These are phyloP conservation scores for Loxodonta africana DNA, from an alignment of 2,113 vertebrate genomes.

Conservation along the genomic window DNA sequence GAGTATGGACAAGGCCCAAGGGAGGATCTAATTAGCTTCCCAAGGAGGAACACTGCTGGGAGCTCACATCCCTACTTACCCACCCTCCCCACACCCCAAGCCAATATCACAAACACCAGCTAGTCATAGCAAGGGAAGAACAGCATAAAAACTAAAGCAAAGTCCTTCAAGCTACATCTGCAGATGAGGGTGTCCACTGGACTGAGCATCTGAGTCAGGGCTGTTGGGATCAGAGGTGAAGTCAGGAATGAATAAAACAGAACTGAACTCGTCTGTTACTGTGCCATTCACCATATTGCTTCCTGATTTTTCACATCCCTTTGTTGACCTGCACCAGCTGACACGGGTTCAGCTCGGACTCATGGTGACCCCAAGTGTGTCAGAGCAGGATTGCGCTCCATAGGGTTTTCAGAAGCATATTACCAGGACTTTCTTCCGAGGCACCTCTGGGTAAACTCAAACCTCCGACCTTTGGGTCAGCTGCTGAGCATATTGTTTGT, in stretches of 20 bases:
- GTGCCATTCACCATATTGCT: fast-evolving
- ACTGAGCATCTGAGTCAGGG: background rate
- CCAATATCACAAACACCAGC: background rate
- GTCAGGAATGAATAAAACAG: fast-evolving
- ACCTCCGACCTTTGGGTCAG: no score
- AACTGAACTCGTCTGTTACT: fast-evolving
- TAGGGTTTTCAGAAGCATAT: background rate
- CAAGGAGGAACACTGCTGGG: background rate
- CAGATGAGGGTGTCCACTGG: no score
- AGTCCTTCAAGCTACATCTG: background rate
- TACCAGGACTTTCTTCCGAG: background rate
- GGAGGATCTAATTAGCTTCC: background rate
- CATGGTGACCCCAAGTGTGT: background rate
- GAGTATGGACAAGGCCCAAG: background rate
- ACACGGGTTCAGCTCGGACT: background rate
- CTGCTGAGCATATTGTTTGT: no score
- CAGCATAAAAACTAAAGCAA: background rate
- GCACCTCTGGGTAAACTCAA: background rate
- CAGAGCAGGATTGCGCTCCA: background rate
- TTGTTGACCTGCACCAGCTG: background rate
- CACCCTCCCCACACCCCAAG: background rate
- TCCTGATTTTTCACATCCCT: background rate
- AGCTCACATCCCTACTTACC: fast-evolving
- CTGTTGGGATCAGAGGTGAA: background rate
- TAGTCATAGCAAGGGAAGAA: background rate